These are phyloP conservation scores for Leptonema lineaticorne DNA, from an alignment of 1,140 invertebrate species.

Conservation along the genomic window DNA sequence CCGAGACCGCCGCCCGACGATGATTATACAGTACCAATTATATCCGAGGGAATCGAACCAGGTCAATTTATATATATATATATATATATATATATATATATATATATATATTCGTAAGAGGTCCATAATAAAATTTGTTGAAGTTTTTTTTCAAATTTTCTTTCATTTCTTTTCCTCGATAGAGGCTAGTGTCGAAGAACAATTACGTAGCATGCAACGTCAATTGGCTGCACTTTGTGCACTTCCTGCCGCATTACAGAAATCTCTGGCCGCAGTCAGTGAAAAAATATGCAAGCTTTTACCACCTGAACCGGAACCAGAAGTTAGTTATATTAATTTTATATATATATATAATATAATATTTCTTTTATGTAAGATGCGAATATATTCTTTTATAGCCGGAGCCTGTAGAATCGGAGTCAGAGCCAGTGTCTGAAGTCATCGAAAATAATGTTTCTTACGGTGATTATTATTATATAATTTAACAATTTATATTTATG, in stretches of 20 bases:
- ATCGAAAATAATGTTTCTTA: conserved; percentile 7
- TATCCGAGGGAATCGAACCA: neutral
- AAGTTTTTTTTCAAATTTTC: neutral
- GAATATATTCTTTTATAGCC: neutral
- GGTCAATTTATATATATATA: neutral
- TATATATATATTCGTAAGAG: no score
- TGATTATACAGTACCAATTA: neutral
- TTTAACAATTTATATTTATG: no score
- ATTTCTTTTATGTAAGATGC: neutral
- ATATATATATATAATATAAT: neutral
- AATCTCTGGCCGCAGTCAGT: conserved; percentile 36
- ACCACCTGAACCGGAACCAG: conserved; percentile 29
- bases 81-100: no score
- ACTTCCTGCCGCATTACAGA: conserved; percentile 34
- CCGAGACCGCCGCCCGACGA: conserved; percentile 30
- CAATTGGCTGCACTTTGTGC: conserved; percentile 34
- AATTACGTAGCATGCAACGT: conserved; percentile 36
- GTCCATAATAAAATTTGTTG: neutral
- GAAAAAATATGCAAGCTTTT: conserved; percentile 34
- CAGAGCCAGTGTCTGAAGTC: neutral
- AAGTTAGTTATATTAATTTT: conserved; percentile 2
- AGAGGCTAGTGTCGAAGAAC: conserved; percentile 34
- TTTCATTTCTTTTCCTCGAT: no score
- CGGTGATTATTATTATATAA: no score
- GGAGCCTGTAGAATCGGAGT: neutral